Conservation (phyloP, 2,888 invertebrate species). For the Glyphotaelius pellucidus region DNA sequence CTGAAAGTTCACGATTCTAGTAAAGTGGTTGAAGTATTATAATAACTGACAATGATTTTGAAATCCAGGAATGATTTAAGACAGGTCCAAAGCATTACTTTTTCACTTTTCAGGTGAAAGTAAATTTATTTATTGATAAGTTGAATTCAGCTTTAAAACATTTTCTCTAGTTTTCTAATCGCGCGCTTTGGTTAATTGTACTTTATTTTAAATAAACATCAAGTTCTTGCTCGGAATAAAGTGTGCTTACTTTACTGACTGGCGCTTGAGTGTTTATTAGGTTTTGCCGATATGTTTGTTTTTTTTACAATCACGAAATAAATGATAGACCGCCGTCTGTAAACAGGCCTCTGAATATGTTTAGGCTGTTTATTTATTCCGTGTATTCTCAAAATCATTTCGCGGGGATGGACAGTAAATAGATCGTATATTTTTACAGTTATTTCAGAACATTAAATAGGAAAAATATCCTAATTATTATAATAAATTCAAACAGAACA, state of each 20-base stretch:
- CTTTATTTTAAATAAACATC: constrained; percentile 39
- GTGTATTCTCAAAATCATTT: constrained; percentile 14
- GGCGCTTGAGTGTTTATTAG: constrained; percentile 53
- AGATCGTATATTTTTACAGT: neutral
- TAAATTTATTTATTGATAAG: neutral
- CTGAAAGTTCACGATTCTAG: too few species aligned
- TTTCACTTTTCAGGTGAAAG: too few species aligned
- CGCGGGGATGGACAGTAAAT: neutral
- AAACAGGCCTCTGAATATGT: constrained; percentile 39
- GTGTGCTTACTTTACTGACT: constrained; percentile 40
- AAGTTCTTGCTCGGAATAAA: constrained; percentile 37
- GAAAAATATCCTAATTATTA: neutral
- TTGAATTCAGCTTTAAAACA: neutral
- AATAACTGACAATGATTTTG: too few species aligned
- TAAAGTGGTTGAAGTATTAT: too few species aligned
- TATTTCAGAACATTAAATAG: too few species aligned
- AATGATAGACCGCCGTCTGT: constrained; percentile 57
- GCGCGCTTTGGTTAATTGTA: constrained; percentile 33
- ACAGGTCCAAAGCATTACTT: too few species aligned
- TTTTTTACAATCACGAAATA: constrained; percentile 48
- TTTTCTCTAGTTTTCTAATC: neutral
- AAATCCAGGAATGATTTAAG: too few species aligned
- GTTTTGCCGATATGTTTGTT: constrained; percentile 51
- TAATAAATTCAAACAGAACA: neutral
- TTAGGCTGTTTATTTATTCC: neutral